phyloP scores from a whole-genome alignment of 2,888 invertebrate species.

The Enchytraeus crypticus region DNA sequence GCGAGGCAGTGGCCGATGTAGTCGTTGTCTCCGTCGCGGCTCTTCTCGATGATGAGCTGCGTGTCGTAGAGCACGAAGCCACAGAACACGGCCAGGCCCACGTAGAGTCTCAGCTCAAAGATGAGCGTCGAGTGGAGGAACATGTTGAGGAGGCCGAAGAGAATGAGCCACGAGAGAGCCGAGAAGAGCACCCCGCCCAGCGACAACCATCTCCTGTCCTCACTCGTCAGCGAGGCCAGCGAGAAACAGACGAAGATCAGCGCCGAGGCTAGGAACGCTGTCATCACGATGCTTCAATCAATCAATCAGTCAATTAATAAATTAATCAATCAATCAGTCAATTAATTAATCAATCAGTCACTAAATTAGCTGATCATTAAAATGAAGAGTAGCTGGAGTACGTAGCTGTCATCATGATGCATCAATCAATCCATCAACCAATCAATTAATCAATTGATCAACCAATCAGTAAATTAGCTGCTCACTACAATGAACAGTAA shows the following conservation, averaged over 20 bases:
- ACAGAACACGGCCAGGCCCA: slow-evolving; percentile 82
- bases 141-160: slow-evolving; percentile 67
- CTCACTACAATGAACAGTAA: too few species aligned
- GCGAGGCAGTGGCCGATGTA: slow-evolving; percentile 82
- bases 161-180: slow-evolving; percentile 66
- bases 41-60: slow-evolving; percentile 89
- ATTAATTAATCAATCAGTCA: too few species aligned
- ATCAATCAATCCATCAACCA: too few species aligned
- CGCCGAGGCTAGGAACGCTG: slow-evolving; percentile 74
- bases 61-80: slow-evolving; percentile 93
- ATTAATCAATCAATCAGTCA: too few species aligned
- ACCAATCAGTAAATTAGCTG: neutral
- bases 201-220: slow-evolving; percentile 76
- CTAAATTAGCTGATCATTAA: too few species aligned
- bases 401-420: too few species aligned
- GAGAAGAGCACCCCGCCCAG: slow-evolving; percentile 77
- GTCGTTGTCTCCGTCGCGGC: slow-evolving; percentile 79
- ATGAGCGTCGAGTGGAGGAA: slow-evolving; percentile 74
- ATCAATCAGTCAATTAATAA: neutral
- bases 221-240: slow-evolving; percentile 71
- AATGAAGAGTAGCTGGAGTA: too few species aligned
- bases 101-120: slow-evolving; percentile 69
- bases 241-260: slow-evolving; percentile 86
- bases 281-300: slow-evolving; percentile 65
- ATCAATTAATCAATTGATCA: too few species aligned